A percentile compares a stretch with the other conserved stretches of the same genome.
These are phyloP conservation scores for Acrobasis suavella DNA, from an alignment of 2,888 invertebrate species.

Conservation along the genomic window DNA sequence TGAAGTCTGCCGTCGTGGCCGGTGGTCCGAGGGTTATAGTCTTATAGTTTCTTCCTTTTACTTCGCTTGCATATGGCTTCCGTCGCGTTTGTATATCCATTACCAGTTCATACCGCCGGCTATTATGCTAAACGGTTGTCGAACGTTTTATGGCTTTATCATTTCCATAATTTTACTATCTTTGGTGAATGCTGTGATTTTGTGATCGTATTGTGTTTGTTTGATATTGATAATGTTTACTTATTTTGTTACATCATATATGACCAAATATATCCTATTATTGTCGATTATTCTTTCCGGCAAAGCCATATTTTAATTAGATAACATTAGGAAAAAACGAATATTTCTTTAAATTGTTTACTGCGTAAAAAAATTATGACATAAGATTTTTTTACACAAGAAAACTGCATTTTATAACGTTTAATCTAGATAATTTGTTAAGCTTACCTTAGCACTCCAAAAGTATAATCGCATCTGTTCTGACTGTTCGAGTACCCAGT, in stretches of 20 bases:
- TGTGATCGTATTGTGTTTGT: not conserved
- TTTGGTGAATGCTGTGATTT: not conserved
- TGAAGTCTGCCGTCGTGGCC: slow-evolving; percentile 68
- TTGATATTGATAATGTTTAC: not conserved
- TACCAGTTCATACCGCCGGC: slow-evolving; percentile 53
- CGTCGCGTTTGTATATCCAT: slow-evolving; percentile 64
- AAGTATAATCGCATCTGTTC: no score
- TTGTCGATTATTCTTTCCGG: no score
- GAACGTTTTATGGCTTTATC: slow-evolving; percentile 50
- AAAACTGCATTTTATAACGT: no score
- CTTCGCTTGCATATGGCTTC: slow-evolving; percentile 63
- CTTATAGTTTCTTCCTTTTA: slow-evolving; percentile 65
- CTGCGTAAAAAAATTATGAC: not conserved
- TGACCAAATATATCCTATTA: no score
- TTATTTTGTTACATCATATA: no score
- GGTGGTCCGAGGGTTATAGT: slow-evolving; percentile 69
- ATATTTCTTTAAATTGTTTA: not conserved
- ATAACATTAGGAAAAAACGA: no score
- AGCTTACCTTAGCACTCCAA: no score
- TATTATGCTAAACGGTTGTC: slow-evolving; percentile 56
- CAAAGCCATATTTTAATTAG: no score
- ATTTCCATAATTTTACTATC: slow-evolving; percentile 39
- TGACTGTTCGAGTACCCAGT: no score
- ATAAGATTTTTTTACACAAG: no score
- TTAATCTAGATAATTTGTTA: no score